A percentile compares a stretch with the other conserved stretches of the same genome.
Evolutionary conservation across 2,113 vertebrate species (phyloP).

Genomic region (Bubo blakistoni): DNA sequence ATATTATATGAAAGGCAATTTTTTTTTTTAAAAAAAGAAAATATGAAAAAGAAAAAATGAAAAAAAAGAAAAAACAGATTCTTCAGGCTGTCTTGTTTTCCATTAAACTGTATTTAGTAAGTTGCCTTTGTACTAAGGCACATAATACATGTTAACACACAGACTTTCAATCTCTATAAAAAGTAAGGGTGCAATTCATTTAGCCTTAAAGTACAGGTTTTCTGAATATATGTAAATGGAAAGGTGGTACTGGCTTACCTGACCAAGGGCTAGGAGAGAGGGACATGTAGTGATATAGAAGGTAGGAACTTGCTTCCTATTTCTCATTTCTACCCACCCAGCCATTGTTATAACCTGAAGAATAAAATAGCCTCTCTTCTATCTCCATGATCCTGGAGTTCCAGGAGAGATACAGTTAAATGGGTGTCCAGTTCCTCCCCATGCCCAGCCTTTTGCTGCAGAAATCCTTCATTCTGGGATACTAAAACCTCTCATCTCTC

Average conservation of each 20-base stretch:
- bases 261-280: not conserved
- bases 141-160: not conserved
- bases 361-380: not conserved
- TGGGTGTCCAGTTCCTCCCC: not conserved
- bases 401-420: not conserved
- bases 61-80: not conserved
- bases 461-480: not conserved
- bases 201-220: not conserved
- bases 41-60: fast-evolving
- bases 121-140: not conserved
- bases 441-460: not conserved
- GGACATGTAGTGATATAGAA: not conserved
- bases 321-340: not conserved
- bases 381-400: not conserved
- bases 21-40: not conserved
- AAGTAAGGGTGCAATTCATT: not conserved
- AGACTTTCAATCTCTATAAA: not conserved
- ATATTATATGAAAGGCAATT: not conserved
- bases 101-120: not conserved
- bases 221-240: not conserved
- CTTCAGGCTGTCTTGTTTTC: not conserved
- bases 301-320: not conserved
- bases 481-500: not conserved
- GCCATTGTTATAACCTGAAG: not conserved
- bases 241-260: not conserved